Evolutionary conservation across 2,888 invertebrate species (phyloP).

Genomic region (Microplitis manilae): DNA sequence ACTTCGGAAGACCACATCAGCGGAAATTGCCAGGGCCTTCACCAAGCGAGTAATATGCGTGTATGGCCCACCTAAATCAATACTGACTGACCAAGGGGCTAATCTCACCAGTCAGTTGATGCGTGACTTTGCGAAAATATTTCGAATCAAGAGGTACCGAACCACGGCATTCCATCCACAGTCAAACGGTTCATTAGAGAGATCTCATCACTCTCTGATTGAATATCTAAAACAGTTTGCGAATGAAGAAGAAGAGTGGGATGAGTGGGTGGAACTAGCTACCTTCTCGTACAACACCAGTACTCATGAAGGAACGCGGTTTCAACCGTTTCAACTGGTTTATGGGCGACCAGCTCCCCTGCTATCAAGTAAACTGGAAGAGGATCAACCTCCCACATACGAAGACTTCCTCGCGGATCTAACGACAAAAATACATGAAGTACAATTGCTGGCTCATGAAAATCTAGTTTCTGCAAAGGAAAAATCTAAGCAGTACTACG

Average conservation of each 20-base stretch:
- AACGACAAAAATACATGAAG: conserved; percentile 1
- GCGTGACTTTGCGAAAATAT: conserved; percentile 32
- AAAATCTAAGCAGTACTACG: conserved; percentile 41
- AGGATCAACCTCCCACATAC: conserved; percentile 25
- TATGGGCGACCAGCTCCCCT: conserved; percentile 41
- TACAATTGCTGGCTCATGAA: conserved; percentile 27
- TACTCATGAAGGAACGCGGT: not conserved
- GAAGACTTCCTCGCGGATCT: conserved; percentile 31
- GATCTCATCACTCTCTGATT: conserved; percentile 38
- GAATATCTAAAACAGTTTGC: no score
- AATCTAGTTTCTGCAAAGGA: conserved; percentile 37
- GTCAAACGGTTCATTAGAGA: conserved; percentile 44
- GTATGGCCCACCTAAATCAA: conserved; percentile 24
- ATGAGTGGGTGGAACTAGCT: no score
- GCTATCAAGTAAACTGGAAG: conserved; percentile 28
- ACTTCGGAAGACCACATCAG: conserved; percentile 40
- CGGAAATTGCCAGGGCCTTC: conserved; percentile 44
- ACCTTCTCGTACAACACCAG: no score
- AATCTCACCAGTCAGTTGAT: conserved; percentile 42
- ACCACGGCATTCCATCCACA: conserved; percentile 43
- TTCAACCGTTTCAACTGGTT: conserved; percentile 46
- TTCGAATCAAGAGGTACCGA: conserved; percentile 39
- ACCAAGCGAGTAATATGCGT: conserved; percentile 29
- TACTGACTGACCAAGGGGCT: conserved; percentile 47
- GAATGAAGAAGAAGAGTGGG: no score